Conservation (phyloP, 2,888 invertebrate genomes). For the Diachrysia chrysitis region DNA sequence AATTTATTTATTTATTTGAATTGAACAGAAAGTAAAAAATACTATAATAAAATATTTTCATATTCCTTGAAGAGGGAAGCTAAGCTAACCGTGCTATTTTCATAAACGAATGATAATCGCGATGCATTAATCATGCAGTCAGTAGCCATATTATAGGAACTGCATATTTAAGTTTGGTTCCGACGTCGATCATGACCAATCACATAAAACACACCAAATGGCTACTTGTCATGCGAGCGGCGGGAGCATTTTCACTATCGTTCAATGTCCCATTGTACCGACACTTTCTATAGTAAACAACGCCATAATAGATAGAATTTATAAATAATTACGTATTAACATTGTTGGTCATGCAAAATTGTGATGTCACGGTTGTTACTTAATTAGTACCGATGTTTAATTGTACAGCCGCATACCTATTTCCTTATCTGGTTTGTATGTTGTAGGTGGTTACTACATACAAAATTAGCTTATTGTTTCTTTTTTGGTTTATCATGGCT, state of each 20-base stretch:
- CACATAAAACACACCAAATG: constrained; percentile 64
- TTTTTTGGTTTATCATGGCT: constrained; percentile 12
- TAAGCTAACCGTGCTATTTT: background rate
- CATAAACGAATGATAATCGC: constrained; percentile 11
- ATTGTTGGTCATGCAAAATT: constrained; percentile 55
- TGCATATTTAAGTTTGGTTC: constrained; percentile 49
- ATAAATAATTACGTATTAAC: constrained; percentile 66
- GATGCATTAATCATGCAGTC: constrained; percentile 40
- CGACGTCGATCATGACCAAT: constrained; percentile 57
- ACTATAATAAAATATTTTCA: background rate
- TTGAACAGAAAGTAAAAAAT: too few relatives aligned
- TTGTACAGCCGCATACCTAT: constrained; percentile 33
- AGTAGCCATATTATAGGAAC: constrained; percentile 48
- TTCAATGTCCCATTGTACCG: constrained; percentile 80
- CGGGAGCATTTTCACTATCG: constrained; percentile 84
- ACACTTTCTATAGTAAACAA: constrained; percentile 84
- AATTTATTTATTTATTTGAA: too few relatives aligned
- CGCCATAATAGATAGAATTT: constrained; percentile 67
- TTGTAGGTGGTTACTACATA: constrained; percentile 54
- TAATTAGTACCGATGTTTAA: constrained; percentile 53
- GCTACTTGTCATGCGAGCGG: constrained; percentile 74
- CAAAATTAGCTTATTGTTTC: constrained; percentile 37
- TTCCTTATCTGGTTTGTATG: constrained; percentile 24
- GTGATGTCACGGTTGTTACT: constrained; percentile 64
- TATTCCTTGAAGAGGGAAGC: background rate